These are phyloP conservation scores for Nycteola revayana DNA, from an alignment of 2,888 invertebrate genomes.

Conservation along the genomic window DNA sequence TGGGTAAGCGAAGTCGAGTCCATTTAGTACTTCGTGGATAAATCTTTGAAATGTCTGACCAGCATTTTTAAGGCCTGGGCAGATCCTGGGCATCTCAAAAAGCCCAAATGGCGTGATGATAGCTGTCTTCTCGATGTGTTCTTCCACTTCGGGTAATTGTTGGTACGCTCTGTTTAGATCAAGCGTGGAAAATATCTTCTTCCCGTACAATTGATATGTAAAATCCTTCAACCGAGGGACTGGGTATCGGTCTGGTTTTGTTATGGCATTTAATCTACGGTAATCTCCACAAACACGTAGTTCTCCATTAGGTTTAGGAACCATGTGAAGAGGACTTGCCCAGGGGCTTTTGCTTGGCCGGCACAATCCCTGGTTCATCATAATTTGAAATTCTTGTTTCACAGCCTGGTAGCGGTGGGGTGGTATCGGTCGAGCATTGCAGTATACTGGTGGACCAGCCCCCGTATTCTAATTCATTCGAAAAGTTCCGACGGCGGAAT, in stretches of 20 bases:
- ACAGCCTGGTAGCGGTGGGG: neutral
- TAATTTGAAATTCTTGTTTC: constrained; percentile 1
- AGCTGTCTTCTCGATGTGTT: constrained; percentile 3
- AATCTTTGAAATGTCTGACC: constrained; percentile 7
- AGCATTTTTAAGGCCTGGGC: neutral
- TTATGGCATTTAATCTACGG: neutral
- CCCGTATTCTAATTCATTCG: too few relatives aligned
- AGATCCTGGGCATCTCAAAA: neutral
- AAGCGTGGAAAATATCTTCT: neutral
- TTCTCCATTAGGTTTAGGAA: neutral
- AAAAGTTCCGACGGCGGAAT: too few relatives aligned
- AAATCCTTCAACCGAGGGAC: neutral
- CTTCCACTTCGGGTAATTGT: neutral
- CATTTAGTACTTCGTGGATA: constrained; percentile 5
- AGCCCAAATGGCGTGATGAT: neutral
- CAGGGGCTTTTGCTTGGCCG: constrained; percentile 2
- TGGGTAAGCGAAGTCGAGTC: too few relatives aligned
- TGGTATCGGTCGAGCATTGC: neutral
- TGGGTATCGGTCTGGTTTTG: constrained; percentile 1
- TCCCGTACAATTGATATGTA: neutral
- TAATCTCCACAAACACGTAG: constrained; percentile 3
- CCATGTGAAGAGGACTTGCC: constrained; percentile 1
- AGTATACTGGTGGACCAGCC: neutral
- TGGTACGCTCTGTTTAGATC: constrained; percentile 3
- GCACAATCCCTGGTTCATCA: constrained; percentile 2